Evolutionary conservation across 2,113 vertebrate species (phyloP).

Genomic region (Lasiurus borealis): DNA sequence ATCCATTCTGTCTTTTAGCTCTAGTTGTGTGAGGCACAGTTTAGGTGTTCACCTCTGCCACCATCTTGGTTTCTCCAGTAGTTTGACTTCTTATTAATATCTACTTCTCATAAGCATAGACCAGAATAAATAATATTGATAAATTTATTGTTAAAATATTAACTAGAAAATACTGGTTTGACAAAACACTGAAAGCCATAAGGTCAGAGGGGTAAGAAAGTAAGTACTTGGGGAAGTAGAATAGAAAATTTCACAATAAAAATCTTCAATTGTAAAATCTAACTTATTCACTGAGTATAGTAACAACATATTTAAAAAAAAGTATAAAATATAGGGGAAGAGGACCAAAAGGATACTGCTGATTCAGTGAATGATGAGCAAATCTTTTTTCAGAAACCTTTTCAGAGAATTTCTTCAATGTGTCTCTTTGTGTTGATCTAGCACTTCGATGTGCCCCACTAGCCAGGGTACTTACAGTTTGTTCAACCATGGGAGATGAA

Average conservation of each 20-base stretch:
- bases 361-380: background rate
- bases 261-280: background rate
- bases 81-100: slow-evolving; percentile 1
- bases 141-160: background rate
- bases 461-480: background rate
- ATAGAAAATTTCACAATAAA: background rate
- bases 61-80: too few species aligned
- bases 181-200: background rate
- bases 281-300: background rate
- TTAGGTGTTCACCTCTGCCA: too few species aligned
- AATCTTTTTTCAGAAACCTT: background rate
- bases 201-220: background rate
- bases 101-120: background rate
- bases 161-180: background rate
- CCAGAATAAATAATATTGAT: background rate
- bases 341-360: background rate
- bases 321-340: background rate
- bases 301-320: background rate
- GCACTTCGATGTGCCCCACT: background rate
- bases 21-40: too few species aligned
- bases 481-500: background rate
- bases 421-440: background rate
- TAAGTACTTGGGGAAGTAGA: background rate
- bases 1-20: too few species aligned
- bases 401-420: background rate